Evolutionary conservation across 1,140 invertebrate genomes (phyloP).

Genomic region (Pseudomyrmex flavicornis): DNA sequence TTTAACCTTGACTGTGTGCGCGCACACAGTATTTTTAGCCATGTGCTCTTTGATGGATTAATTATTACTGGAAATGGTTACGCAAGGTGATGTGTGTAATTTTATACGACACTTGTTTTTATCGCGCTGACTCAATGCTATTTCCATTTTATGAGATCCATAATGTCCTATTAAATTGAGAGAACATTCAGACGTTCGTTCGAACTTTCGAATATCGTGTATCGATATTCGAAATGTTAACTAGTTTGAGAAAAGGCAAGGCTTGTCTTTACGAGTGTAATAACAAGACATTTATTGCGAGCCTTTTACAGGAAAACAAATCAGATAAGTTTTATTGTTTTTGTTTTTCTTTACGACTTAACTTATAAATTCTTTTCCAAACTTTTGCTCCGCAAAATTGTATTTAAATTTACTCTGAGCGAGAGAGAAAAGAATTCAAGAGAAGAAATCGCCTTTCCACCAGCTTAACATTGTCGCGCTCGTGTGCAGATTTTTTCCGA

Average conservation of each 20-base stretch:
- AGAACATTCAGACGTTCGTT: slow-evolving; percentile 7
- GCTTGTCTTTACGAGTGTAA: neutral
- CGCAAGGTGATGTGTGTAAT: slow-evolving; percentile 37
- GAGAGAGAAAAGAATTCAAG: slow-evolving; percentile 6
- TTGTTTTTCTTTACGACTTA: neutral
- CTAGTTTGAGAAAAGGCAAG: neutral
- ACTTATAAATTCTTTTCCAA: neutral
- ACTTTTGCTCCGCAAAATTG: neutral
- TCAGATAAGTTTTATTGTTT: neutral
- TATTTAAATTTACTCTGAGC: slow-evolving; percentile 12
- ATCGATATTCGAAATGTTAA: neutral
- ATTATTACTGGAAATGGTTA: slow-evolving; percentile 44
- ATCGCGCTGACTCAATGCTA: slow-evolving; percentile 42
- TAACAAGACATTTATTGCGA: slow-evolving; percentile 4
- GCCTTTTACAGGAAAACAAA: neutral
- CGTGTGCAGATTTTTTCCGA: slow-evolving; percentile 34
- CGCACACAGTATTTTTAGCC: slow-evolving; percentile 39
- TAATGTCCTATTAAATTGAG: slow-evolving; percentile 25
- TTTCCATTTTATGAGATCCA: slow-evolving; percentile 43
- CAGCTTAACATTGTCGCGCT: slow-evolving; percentile 15
- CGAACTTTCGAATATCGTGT: neutral
- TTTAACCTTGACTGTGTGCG: slow-evolving; percentile 49
- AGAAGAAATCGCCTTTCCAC: slow-evolving; percentile 17
- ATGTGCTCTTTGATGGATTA: slow-evolving; percentile 17
- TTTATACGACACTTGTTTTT: slow-evolving; percentile 43